Evolutionary conservation across 2,113 vertebrate genomes (phyloP).

Genomic region (Corythoichthys haematopterus): DNA sequence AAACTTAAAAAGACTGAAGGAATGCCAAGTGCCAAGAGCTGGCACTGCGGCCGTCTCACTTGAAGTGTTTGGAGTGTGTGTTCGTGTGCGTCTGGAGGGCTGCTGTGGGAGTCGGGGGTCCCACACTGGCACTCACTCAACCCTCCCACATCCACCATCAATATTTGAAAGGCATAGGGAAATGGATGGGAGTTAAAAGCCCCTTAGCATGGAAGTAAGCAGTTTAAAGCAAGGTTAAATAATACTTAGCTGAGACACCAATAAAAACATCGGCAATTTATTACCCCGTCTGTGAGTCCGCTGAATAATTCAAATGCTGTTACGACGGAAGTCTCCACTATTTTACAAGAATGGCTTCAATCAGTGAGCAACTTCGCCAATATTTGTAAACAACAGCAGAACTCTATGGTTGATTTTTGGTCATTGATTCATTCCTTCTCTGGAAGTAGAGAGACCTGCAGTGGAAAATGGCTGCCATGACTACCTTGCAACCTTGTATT

Average conservation of each 20-base stretch:
- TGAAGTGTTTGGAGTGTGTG: constrained; percentile 28
- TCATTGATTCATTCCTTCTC: constrained; percentile 20
- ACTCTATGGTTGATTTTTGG: background rate
- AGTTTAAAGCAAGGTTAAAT: constrained; percentile 79
- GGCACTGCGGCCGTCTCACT: constrained; percentile 39
- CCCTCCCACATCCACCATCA: constrained; percentile 72
- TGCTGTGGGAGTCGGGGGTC: constrained; percentile 56
- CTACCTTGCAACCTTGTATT: constrained; percentile 52
- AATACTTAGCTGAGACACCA: constrained; percentile 75
- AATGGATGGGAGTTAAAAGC: constrained; percentile 76
- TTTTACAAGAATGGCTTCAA: constrained; percentile 59
- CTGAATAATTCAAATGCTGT: constrained; percentile 69
- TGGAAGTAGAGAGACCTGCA: constrained; percentile 6
- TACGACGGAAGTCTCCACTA: constrained; percentile 43
- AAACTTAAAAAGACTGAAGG: constrained; percentile 56
- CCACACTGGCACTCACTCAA: constrained; percentile 68
- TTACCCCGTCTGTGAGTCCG: constrained; percentile 64
- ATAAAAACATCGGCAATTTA: constrained; percentile 75
- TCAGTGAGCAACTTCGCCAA: constrained; percentile 50
- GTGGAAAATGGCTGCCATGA: constrained; percentile 27
- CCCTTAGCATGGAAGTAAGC: constrained; percentile 73
- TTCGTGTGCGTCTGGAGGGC: constrained; percentile 38
- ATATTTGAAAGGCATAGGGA: constrained; percentile 75
- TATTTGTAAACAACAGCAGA: constrained; percentile 26
- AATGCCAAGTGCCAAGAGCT: constrained; percentile 56